Base-by-base conservation (phyloP, 2,797 vertebrate genomes). In the Cryptoblepharus egeriae region DNA sequence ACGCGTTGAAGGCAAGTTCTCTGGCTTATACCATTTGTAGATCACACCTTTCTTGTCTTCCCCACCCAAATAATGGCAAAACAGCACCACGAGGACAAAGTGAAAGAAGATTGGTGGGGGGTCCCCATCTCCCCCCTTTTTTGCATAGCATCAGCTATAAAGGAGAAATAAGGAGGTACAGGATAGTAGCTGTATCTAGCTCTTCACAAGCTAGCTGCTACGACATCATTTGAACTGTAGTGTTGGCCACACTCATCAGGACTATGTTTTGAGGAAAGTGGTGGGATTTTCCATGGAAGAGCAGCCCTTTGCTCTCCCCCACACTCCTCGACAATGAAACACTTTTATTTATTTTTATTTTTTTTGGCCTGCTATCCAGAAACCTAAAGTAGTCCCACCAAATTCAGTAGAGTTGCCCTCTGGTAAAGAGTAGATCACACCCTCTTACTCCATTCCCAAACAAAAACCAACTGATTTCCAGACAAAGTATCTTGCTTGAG, bases 141-240 rank as follows among this genome's bases (percentile, higher is more conserved):
- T 78, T 88, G 91, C 91, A 90, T 87, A 92, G 91, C 92, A 70
- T 92, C 88, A 88, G 87, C 90, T 93, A 92, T 86, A 92, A 74
- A 90, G 78, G 81, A 91, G 84, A 81, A 90, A 91, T 91, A 86
- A 16, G 42, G 18, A 32, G 32, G 22, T n/a, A n/a, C n/a, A n/a
- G n/a, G n/a, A n/a, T n/a, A 35, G 82, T 79, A 35, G 90, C 82
- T 49, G 74, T 92, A 86, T 83, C 86, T 71, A 82, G 87, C 88
- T 90, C n/a, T 82, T 61, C 65, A 87, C 85, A 88, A 89, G 75
- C 45, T 90, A 52, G 90, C 35, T 58, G 37, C 65, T 69, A 85
- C 83, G 91, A 90, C 84, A 84, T 26, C 49, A 73, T 85, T 32
- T 85, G 87, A 91, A 67, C 86, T 85, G 87, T 79, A 90, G 89